Base-by-base conservation (phyloP, 2,113 vertebrate species). In the Struthio camelus region DNA sequence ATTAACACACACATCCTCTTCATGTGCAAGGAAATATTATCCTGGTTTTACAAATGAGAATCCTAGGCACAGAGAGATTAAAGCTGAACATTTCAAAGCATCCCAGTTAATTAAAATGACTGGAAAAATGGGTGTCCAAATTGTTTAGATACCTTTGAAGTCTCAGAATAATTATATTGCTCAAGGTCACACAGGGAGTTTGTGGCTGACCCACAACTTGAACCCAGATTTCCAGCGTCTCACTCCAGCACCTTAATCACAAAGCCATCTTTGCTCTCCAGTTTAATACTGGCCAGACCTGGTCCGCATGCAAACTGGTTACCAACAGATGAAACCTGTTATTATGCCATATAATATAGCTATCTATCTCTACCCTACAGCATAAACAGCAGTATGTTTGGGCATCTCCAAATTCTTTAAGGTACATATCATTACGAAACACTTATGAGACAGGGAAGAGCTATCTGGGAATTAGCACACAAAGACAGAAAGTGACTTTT, bases 71-170 rank as follows among this genome's bases (percentile, higher is more conserved):
- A 11, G 50, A 70, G 71, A 96, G 95, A 97, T 97, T 95, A 95
- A 97, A 97, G 96, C 91, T 48, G 71, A 94, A 81, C 72, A 88
- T 97, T 97, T 97, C 97, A 97, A 97, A 97, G 97, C 94, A 96
- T 67, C 94, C 91, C 94, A 91, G 95, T 97, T 97, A 97, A 97
- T 97, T 96, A 95, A 97, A 97, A 97, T 91, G 93, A 94, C 97
- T 97, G 85, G 79, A 96, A 96, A 96, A 97, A 95, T 95, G 93
- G 93, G 94, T 97, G 96, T 95, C 95, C 96, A 95, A 95, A 97
- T 93, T 97, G 95, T 96, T 96, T 94, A 91, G 91, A 95, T 94
- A 97, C 89, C 95, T 97, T 97, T 97, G 96, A 97, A 96, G 96
- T 97, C 82, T 91, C 14, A 0, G 87, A 96, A 96, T 95, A 95